phyloP scores from a whole-genome alignment of 37 sponge, comb jelly and placozoan species.

The Oopsacas minuta region DNA sequence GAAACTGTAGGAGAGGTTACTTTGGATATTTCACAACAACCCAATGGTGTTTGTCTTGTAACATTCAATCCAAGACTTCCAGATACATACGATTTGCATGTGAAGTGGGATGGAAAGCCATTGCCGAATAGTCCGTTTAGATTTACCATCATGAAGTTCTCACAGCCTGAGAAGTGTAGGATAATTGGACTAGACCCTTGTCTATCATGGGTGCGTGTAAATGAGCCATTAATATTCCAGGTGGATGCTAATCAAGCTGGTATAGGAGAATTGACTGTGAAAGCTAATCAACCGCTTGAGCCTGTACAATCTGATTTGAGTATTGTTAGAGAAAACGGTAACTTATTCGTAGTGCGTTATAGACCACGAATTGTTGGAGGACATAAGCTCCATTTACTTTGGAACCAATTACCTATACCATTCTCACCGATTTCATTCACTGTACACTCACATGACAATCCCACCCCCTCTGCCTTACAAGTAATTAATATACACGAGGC shows the following conservation, averaged over 20 bases:
- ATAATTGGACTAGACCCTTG: not conserved
- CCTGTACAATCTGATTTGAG: not conserved
- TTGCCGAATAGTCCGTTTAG: not conserved
- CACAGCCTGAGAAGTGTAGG: not conserved
- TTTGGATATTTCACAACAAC: not conserved
- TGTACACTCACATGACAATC: not conserved
- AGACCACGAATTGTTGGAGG: not conserved
- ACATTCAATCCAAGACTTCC: not conserved
- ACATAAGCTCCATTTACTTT: not conserved
- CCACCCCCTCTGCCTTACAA: not conserved
- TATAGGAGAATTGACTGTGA: not conserved
- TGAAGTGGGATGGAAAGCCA: not conserved
- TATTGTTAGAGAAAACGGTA: not conserved
- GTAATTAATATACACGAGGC: not conserved
- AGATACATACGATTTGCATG: not conserved
- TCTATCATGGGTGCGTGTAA: not conserved
- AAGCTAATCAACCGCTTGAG: not conserved
- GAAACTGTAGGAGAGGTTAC: not conserved
- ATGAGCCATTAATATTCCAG: not conserved
- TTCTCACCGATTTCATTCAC: not conserved
- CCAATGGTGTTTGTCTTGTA: not conserved
- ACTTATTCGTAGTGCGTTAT: not conserved
- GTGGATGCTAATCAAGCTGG: slow-evolving; percentile 1
- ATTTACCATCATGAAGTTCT: not conserved
- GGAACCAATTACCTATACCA: not conserved